phyloP scores from a whole-genome alignment of 2,888 invertebrate genomes.

The Drosophila sordidapex region DNA sequence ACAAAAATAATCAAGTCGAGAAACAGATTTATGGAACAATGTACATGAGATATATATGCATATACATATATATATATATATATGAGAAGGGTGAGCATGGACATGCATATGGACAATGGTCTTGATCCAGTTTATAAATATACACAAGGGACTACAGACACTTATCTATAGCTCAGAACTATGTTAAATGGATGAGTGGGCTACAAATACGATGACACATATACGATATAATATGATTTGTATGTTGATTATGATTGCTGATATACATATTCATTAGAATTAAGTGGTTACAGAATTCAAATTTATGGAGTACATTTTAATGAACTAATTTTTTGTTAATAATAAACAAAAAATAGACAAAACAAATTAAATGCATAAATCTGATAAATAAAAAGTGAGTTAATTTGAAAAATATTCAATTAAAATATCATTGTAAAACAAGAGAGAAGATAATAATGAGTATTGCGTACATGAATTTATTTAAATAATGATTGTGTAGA shows the following conservation, averaged over 20 bases:
- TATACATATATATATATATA: neutral
- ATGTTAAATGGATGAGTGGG: neutral
- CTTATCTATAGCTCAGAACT: neutral
- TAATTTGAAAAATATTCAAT: neutral
- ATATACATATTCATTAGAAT: neutral
- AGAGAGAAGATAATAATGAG: too few relatives aligned
- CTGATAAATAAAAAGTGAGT: neutral
- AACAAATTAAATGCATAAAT: neutral
- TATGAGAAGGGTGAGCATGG: conserved; percentile 9
- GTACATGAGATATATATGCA: conserved; percentile 40
- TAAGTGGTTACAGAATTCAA: neutral
- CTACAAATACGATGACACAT: neutral
- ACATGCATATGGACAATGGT: conserved; percentile 44
- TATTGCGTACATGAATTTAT: neutral
- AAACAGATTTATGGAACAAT: conserved; percentile 39
- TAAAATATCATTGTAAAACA: neutral
- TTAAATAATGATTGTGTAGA: neutral
- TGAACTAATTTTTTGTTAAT: neutral
- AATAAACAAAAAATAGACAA: neutral
- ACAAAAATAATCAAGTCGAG: conserved; percentile 23
- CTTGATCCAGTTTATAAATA: conserved; percentile 14
- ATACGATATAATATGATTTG: conserved; percentile 1
- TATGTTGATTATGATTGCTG: neutral
- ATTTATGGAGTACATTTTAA: neutral
- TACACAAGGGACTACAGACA: neutral